Conservation (phyloP, 2,113 vertebrate genomes). For the Ailurus styani region DNA sequence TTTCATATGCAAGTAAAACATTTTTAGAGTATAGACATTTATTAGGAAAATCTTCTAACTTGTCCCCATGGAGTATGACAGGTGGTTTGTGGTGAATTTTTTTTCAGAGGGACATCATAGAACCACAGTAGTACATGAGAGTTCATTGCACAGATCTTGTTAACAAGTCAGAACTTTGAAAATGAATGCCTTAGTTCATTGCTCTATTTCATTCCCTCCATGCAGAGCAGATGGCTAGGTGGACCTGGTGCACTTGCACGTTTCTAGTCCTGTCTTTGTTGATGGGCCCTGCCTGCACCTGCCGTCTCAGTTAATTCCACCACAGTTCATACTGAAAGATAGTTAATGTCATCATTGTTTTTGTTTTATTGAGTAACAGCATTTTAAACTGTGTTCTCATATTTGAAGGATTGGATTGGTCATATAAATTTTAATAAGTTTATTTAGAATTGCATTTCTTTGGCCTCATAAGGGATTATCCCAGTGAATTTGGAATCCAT, state of each 20-base stretch:
- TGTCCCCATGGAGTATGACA: neutral
- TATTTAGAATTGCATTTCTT: neutral
- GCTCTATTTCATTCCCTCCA: neutral
- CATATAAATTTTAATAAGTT: conserved; percentile 27
- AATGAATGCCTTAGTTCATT: neutral
- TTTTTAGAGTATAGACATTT: neutral
- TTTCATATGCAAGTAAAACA: neutral
- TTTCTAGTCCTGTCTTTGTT: conserved; percentile 28
- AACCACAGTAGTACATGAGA: neutral
- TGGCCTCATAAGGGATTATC: neutral
- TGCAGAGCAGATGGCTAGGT: conserved; percentile 29
- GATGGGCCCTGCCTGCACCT: neutral
- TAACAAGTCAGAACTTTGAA: conserved; percentile 48
- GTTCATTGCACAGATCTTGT: conserved; percentile 49
- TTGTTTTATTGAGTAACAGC: neutral
- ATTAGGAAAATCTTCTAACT: neutral
- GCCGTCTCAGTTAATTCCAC: neutral
- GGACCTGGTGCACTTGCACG: neutral
- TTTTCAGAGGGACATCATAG: neutral
- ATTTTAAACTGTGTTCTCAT: neutral
- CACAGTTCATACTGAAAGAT: neutral
- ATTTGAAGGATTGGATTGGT: neutral
- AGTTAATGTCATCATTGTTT: neutral
- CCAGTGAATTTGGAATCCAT: neutral
- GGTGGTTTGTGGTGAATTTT: conserved; percentile 25